Conservation (phyloP, 1,140 invertebrate species). For the Stenopsyche tienmushanensis region DNA sequence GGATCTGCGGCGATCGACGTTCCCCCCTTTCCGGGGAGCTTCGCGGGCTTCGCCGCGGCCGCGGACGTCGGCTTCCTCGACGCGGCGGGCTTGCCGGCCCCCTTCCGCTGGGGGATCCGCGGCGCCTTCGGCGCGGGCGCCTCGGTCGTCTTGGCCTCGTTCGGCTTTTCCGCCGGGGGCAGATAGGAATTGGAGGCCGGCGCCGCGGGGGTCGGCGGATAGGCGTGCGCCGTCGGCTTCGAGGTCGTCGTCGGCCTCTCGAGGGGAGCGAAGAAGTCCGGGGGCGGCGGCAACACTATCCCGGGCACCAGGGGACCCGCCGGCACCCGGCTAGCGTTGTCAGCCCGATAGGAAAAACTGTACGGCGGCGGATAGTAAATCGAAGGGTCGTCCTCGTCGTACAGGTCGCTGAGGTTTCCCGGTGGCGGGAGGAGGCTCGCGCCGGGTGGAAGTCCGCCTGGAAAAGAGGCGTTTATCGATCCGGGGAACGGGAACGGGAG, state of each 20-base stretch:
- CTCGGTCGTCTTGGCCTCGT: conserved; percentile 46
- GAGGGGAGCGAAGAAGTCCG: conserved; percentile 75
- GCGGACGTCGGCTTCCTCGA: conserved; percentile 49
- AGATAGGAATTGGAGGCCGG: conserved; percentile 45
- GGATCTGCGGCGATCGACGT: conserved; percentile 43
- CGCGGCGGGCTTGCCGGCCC: conserved; percentile 40
- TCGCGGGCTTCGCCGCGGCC: conserved; percentile 45
- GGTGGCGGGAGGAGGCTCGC: conserved; percentile 70
- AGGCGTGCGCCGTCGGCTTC: conserved; percentile 47
- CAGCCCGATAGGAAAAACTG: conserved; percentile 78
- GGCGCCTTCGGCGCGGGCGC: conserved; percentile 27
- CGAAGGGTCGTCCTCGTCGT: conserved; percentile 85
- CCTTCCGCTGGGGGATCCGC: conserved; percentile 19
- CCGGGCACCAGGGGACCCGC: conserved; percentile 84
- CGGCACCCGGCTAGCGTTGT: conserved; percentile 74
- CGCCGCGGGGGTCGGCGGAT: conserved; percentile 45
- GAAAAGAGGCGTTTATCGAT: conserved; percentile 58
- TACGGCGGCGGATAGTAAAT: conserved; percentile 88
- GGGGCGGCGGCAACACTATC: conserved; percentile 82
- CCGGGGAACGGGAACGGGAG: conserved; percentile 55
- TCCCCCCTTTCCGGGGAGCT: conserved; percentile 47
- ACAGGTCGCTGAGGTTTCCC: conserved; percentile 69
- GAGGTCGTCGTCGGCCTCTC: conserved; percentile 53
- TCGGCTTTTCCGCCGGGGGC: conserved; percentile 51
- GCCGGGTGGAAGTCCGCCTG: conserved; percentile 62